Evolutionary conservation across 2,797 vertebrate species (phyloP), one percentile per base, ranked within the genome.

Genomic region (Pterois miles): DNA sequence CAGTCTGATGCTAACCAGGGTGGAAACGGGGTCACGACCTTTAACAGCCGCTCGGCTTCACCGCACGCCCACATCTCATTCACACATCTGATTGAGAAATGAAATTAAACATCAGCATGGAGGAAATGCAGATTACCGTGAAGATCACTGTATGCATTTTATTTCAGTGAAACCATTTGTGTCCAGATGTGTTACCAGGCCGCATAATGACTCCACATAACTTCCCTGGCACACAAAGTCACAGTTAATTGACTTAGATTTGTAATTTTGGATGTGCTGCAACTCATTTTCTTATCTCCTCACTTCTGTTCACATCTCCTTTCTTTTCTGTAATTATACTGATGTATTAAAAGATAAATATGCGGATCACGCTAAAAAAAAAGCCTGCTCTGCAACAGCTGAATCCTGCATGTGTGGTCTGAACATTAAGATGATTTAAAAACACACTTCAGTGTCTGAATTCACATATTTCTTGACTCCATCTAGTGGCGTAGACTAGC

Each of bases 1-100:
- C 81, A 85, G 87, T 89, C 65, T 92, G 90, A 91, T 66, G 80
- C 82, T 88, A 89, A 87, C 74, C 88, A 90, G 83, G 82, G 86
- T 88, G 87, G 86, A 90, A 89, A 88, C 74, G 3, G 73, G 86
- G 89, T 88, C 86, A 25, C 2, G 36, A 85, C 89, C 80, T 23
- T 85, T 77, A 79, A 60, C 80, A 84, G 71, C 56, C 65, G 33
- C 6, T 5, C 54, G 2, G 78, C 68, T 46, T 76, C 38, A 60
- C 43, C 33, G 7, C 71, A 46, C 10, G 56, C 46, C 5, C 63
- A n/a, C 10, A 38, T 36, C 59, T 52, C 38, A 5, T 23, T 14
- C 68, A 20, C 71, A 25, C 76, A 33, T 58, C 10, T 34, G 48
- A 81, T 36, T 20, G 18, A 73, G 38, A 40, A 82, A 84, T 50